Base-by-base conservation (phyloP, 2,113 vertebrate species). In the Glaucidium brasilianum region DNA sequence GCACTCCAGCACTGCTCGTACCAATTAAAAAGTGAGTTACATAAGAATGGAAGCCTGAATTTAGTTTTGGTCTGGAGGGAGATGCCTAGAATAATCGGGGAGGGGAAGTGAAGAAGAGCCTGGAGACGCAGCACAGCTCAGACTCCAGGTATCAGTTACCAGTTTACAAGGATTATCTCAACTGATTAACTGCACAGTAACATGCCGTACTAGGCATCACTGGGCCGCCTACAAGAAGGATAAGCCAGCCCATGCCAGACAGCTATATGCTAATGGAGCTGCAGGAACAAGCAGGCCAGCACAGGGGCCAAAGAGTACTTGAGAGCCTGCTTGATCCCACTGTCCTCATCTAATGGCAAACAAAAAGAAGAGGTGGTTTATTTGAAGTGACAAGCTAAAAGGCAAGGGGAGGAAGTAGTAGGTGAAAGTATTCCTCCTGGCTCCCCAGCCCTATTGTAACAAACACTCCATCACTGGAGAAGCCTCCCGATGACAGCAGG, bases 141-240 rank as follows among this genome's bases (percentile, higher is more conserved):
- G 79, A 68, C 88, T 55, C 78, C 20, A n/a, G 94, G 80, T 97
- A 96, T 98, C 97, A 78, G 93, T 97, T 97, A 94, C 96, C 56
- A 78, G 88, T 95, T 96, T 87, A 97, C 91, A 69, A 77, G 96
- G 96, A 98, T 98, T 97, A 97, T 78, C 92, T 94, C 94, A 59
- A 73, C 86, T 18, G 91, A 97, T 97, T 97, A 98, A 94, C 95
- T 52, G 41, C 96, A 92, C n/a, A 52, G 97, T 98, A 97, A 97
- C 97, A 97, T 88, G 92, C 96, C 34, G 85, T 98, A 90, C 97
- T 88, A 92, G 58, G 85, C 93, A 94, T 67, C 66, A 79, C 90
- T 79, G 56, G 60, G 92, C 92, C 11, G 32, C 75, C 93, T 58
- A 27, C 73, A 2, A 69, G 83, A 92, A 93, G 92, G 73, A 39